Percentiles rank a stretch among this genome's conserved stretches.
Conservation (phyloP, 2,113 vertebrate genomes). For the Rhea americana region DNA sequence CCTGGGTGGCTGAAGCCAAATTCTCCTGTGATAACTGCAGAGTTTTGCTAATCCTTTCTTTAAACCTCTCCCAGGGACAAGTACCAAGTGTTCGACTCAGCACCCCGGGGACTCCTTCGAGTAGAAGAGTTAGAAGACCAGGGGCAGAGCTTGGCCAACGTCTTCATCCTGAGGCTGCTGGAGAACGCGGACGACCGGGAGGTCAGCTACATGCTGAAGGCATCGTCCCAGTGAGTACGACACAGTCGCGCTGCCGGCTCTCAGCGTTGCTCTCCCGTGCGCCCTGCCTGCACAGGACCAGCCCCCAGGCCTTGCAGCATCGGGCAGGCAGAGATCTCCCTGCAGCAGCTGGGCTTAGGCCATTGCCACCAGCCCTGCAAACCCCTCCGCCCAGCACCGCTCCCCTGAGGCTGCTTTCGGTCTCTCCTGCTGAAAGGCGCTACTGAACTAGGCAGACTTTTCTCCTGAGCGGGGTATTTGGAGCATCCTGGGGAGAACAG, state of each 20-base stretch:
- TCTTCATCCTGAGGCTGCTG: slow-evolving; percentile 90
- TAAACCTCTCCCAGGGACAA: slow-evolving; percentile 81
- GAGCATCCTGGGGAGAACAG: not conserved
- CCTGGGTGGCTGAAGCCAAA: not conserved
- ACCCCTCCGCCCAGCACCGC: not conserved
- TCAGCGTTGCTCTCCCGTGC: not conserved
- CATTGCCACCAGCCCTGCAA: not conserved
- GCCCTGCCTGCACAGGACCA: not conserved
- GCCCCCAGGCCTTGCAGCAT: not conserved
- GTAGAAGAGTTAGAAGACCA: slow-evolving; percentile 95
- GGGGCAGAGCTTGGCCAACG: slow-evolving; percentile 89
- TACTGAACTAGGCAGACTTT: not conserved
- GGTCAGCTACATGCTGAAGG: slow-evolving; percentile 93
- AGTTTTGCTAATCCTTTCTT: not conserved
- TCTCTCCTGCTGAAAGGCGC: not conserved
- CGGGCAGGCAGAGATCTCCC: not conserved
- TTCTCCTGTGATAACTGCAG: not conserved
- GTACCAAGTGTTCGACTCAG: slow-evolving; percentile 94
- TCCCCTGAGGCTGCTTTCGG: accelerated
- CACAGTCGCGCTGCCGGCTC: accelerated
- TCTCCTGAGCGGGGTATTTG: accelerated
- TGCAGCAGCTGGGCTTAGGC: not conserved
- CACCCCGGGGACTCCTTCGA: slow-evolving; percentile 88
- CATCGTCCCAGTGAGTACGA: slow-evolving; percentile 88
- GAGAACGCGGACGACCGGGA: slow-evolving; percentile 91